Percentiles rank a stretch among this genome's conserved stretches.
Conservation (phyloP, 2,797 vertebrate genomes). For the Platyrinchus mystaceus region DNA sequence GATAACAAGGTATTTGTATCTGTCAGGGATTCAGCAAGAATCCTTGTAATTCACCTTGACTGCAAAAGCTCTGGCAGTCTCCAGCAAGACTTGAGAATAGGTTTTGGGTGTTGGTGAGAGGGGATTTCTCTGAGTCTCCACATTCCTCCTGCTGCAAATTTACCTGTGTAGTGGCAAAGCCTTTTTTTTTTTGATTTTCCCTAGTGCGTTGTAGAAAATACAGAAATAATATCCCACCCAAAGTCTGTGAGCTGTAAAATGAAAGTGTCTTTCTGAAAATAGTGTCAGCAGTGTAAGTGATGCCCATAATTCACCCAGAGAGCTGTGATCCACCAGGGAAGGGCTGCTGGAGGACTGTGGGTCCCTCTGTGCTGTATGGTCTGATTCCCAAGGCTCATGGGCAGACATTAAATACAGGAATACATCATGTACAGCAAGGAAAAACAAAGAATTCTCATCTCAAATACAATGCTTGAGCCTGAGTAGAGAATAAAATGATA, state of each 20-base stretch:
- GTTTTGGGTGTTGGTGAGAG: background rate
- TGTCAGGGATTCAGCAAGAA: background rate
- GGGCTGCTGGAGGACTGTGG: background rate
- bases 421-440: background rate
- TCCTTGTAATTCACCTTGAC: constrained; percentile 45
- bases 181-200: background rate
- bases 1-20: constrained; percentile 3
- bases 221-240: background rate
- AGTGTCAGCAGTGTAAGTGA: background rate
- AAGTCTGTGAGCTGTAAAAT: background rate
- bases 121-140: background rate
- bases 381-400: background rate
- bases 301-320: background rate
- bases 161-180: background rate
- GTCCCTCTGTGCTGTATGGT: background rate
- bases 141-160: background rate
- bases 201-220: background rate
- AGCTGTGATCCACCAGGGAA: background rate
- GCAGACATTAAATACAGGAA: background rate
- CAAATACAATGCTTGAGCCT: background rate
- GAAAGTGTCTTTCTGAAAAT: background rate
- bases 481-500: background rate
- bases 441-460: background rate
- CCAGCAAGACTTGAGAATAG: background rate
- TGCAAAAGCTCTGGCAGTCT: background rate